Evolutionary conservation across 2,797 vertebrate genomes (phyloP), one percentile per base, ranked within the genome.

Genomic region (Sternarchorhynchus goeldii): DNA sequence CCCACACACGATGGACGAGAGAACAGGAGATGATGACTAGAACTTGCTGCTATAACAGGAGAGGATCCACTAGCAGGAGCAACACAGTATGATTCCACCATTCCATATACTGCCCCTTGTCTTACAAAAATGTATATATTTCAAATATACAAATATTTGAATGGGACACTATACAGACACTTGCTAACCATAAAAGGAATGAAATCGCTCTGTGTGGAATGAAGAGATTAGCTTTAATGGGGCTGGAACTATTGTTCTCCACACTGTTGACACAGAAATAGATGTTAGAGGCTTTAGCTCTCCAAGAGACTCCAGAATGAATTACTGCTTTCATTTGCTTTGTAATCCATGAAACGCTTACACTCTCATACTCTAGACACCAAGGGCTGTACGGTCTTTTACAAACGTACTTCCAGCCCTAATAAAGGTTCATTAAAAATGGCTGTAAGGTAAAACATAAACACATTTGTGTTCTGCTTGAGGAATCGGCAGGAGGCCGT

Each of bases 1-100:
- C 29, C 25, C 75, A 14, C 32, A 50, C 21, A 60, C 69, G 78
- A 83, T 81, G 71, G 72, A 31, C 67, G 64, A 75, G 2, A 45
- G 59, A 65, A 31, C 14, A 18, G 32, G 73, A 20, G 67, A 6
- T 60, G 73, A 83, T 41, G 0, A 17, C 70, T 41, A 59, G 32
- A 60, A 34, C 8, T 58, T 10, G 63, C 62, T 71, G 56, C 69
- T 72, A 50, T 31, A n/a, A 68, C 32, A 62, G 16, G 41, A 66
- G 74, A 79, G 62, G 60, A 71, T 50, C 45, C 45, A 14, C 45
- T 12, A 50, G 12, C 10, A 1, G 10, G 10, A 50, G 45, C 45
- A 50, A 12, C 12, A 14, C 45, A 50, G 8, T 12, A 14, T 14
- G 45, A 50, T 50, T 50, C 8, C 45, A 50, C 45, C 14, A 12